Conservation (phyloP, 2,113 vertebrate species). For the Poeciliopsis retropinna region DNA sequence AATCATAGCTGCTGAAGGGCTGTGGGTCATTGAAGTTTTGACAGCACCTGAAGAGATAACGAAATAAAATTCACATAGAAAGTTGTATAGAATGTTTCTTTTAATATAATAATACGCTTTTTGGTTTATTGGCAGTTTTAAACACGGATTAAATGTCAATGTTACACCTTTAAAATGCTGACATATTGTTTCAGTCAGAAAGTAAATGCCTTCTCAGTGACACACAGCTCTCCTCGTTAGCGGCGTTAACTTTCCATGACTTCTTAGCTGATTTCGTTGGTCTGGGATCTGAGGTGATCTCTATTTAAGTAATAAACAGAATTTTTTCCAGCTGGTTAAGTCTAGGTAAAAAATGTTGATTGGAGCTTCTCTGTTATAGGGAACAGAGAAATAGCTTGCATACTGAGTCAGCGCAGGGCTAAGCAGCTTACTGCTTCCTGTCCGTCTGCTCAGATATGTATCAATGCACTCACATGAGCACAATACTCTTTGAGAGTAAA, state of each 20-base stretch:
- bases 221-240: conserved; percentile 12
- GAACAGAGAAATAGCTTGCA: conserved; percentile 37
- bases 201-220: neutral
- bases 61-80: neutral
- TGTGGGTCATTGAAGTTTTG: conserved; percentile 12
- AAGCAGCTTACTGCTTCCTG: conserved; percentile 69
- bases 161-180: conserved; percentile 4
- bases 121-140: conserved; percentile 29
- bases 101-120: conserved; percentile 9
- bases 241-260: conserved; percentile 5
- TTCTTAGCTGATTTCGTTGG: conserved; percentile 13
- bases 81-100: neutral
- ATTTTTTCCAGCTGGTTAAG: neutral
- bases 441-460: conserved; percentile 62
- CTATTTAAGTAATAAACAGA: neutral
- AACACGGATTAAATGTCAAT: conserved; percentile 2
- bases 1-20: conserved; percentile 22
- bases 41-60: neutral
- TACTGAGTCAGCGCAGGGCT: conserved; percentile 67
- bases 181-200: neutral
- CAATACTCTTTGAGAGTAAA: conserved; percentile 22
- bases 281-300: conserved; percentile 13
- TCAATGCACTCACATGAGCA: conserved; percentile 32
- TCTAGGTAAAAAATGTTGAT: conserved; percentile 27
- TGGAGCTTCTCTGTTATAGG: conserved; percentile 26